Evolutionary conservation across 2,113 vertebrate genomes (phyloP).

Genomic region (Rissa tridactyla): DNA sequence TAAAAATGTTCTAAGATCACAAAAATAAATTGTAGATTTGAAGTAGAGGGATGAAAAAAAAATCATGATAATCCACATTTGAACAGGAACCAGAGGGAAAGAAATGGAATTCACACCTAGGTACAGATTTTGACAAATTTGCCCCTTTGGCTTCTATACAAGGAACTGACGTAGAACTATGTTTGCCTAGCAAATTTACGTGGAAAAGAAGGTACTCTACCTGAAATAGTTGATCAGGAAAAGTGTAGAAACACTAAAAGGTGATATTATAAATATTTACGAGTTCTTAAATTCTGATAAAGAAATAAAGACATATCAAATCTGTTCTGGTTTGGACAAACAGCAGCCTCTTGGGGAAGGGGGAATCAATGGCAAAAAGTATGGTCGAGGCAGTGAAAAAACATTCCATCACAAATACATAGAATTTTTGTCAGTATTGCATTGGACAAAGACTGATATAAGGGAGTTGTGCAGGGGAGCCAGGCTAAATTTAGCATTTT

Average conservation of each 20-base stretch:
- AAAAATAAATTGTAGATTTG: not conserved
- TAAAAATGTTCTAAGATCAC: not conserved
- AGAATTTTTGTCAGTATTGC: not conserved
- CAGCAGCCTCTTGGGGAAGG: accelerated
- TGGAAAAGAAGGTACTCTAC: not conserved
- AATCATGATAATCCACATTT: not conserved
- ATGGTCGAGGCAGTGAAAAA: not conserved
- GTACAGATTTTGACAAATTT: not conserved
- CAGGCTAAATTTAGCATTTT: not conserved
- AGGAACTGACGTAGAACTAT: not conserved
- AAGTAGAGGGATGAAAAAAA: not conserved
- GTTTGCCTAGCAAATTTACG: not conserved
- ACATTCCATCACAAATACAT: not conserved
- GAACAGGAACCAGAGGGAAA: not conserved
- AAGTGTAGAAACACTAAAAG: not conserved
- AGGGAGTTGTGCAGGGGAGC: not conserved
- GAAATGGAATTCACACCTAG: not conserved
- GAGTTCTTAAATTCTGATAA: not conserved
- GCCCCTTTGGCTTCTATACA: not conserved
- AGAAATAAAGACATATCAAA: not conserved
- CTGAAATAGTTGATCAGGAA: not conserved
- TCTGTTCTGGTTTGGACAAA: not conserved
- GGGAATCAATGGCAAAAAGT: not conserved
- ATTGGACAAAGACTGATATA: not conserved
- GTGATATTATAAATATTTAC: not conserved